Percentiles rank a stretch among this genome's conserved stretches.
These are phyloP conservation scores for Himalopsyche kuldschensis DNA, from an alignment of 2,888 invertebrate genomes.

Conservation along the genomic window DNA sequence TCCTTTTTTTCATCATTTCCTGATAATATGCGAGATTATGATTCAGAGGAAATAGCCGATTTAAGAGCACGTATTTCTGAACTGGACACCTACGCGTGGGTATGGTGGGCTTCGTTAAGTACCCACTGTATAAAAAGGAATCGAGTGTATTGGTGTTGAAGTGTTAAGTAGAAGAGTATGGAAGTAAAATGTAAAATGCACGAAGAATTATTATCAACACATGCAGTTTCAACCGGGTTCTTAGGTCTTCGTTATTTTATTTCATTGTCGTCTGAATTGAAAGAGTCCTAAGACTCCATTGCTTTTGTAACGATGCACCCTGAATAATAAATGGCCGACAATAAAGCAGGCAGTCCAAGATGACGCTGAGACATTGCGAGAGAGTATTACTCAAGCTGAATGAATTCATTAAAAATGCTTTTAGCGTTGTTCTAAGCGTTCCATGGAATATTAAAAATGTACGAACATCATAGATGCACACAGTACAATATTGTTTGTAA, in stretches of 20 bases:
- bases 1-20: too few relatives aligned
- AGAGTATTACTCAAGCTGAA: neutral
- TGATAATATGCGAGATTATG: too few relatives aligned
- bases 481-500: too few relatives aligned
- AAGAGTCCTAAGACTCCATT: neutral
- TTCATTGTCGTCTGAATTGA: neutral
- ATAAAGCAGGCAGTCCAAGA: neutral
- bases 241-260: neutral
- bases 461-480: too few relatives aligned
- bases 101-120: too few relatives aligned
- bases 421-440: neutral
- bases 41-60: too few relatives aligned
- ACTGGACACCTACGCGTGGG: too few relatives aligned
- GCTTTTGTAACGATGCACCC: neutral
- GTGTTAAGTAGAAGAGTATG: too few relatives aligned
- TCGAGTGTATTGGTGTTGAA: too few relatives aligned
- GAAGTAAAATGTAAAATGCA: neutral
- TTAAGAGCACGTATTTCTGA: too few relatives aligned
- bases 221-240: neutral
- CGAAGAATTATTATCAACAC: neutral
- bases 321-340: neutral
- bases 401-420: neutral
- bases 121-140: too few relatives aligned
- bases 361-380: neutral
- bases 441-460: too few relatives aligned